phyloP scores from a whole-genome alignment of 2,797 vertebrate species.

The Propithecus deckenii region DNA sequence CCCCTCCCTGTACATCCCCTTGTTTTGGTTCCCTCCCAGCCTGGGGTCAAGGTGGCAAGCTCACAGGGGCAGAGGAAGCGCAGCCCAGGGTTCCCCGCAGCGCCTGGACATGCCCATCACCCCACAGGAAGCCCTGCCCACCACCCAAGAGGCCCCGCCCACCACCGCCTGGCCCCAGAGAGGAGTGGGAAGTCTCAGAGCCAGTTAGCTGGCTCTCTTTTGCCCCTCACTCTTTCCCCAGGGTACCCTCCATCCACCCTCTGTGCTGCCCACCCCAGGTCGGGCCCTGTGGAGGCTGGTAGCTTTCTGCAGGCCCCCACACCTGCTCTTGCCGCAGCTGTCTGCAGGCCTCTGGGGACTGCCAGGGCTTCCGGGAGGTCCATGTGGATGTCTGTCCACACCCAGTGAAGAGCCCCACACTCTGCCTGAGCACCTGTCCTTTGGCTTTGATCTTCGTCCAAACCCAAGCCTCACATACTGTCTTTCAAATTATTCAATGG shows the following conservation, averaged over 20 bases:
- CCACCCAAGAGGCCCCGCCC: background rate
- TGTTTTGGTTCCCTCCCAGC: background rate
- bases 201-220: background rate
- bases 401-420: constrained; percentile 41
- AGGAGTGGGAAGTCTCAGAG: background rate
- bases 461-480: background rate
- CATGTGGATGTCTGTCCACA: constrained; percentile 39
- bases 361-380: constrained; percentile 63
- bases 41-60: no score
- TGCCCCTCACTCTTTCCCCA: background rate
- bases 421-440: constrained; percentile 65
- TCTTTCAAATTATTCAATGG: background rate
- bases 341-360: background rate
- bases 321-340: constrained; percentile 79
- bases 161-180: rapidly evolving
- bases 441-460: constrained; percentile 70
- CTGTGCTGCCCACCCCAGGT: background rate
- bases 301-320: constrained; percentile 60
- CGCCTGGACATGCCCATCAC: rapidly evolving
- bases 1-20: rapidly evolving
- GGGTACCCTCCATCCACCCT: background rate
- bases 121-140: background rate
- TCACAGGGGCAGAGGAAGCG: background rate
- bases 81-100: no score
- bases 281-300: background rate